These are phyloP conservation scores for Amphipoea lucens DNA, from an alignment of 2,888 invertebrate genomes.

Conservation along the genomic window DNA sequence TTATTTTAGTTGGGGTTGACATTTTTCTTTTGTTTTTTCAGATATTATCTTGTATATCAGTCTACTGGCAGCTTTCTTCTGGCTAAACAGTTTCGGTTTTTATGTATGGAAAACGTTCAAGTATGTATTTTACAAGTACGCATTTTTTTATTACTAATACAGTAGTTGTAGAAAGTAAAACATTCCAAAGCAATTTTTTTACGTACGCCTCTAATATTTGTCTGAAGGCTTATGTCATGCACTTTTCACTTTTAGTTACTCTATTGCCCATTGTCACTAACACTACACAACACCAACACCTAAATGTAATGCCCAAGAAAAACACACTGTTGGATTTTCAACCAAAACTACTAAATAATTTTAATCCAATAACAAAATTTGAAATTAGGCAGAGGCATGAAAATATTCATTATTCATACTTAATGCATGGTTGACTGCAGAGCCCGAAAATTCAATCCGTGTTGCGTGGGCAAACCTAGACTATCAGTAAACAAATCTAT, in stretches of 20 bases:
- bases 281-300: neutral
- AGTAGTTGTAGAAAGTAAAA: slow-evolving; percentile 9
- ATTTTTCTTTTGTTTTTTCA: slow-evolving; percentile 79
- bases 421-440: neutral
- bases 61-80: slow-evolving; percentile 95
- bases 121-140: slow-evolving; percentile 82
- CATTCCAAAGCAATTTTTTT: neutral
- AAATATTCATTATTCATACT: neutral
- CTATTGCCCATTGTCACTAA: neutral
- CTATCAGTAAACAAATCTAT: neutral
- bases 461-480: neutral
- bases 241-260: neutral
- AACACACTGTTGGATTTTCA: neutral
- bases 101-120: slow-evolving; percentile 97
- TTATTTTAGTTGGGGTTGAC: neutral
- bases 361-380: neutral
- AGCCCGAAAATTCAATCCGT: neutral
- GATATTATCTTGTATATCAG: slow-evolving; percentile 94
- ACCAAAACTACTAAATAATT: neutral
- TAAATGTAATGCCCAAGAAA: neutral
- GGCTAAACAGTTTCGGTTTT: slow-evolving; percentile 96
- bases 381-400: neutral
- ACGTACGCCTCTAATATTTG: neutral
- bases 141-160: slow-evolving; percentile 30
- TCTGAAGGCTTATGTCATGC: neutral